Evolutionary conservation across 1,140 invertebrate species (phyloP).

Genomic region (Solenopsis invicta): DNA sequence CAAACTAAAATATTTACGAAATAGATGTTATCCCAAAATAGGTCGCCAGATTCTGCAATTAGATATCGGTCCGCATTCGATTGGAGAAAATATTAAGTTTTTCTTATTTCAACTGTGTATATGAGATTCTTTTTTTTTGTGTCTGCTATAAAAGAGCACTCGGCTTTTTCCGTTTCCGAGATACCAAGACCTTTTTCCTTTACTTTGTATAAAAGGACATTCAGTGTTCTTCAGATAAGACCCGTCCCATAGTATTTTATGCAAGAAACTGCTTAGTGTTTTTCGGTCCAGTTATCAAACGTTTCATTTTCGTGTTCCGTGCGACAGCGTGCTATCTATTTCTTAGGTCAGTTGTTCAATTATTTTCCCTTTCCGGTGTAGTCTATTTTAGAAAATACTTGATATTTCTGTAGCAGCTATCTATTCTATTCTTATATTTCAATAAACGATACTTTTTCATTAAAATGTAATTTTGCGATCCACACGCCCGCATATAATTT

Average conservation of each 20-base stretch:
- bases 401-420: background rate
- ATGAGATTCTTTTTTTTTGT: background rate
- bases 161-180: background rate
- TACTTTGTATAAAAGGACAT: background rate
- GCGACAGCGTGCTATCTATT: background rate
- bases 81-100: background rate
- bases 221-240: background rate
- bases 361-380: background rate
- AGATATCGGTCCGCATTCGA: background rate
- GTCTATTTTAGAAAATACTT: background rate
- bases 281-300: slow-evolving; percentile 17
- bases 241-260: background rate
- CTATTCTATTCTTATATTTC: background rate
- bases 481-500: background rate
- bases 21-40: background rate
- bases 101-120: slow-evolving; percentile 16
- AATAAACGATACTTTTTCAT: background rate
- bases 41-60: background rate
- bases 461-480: background rate
- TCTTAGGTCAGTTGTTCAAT: slow-evolving; percentile 8
- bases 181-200: background rate
- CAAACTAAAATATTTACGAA: background rate
- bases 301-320: slow-evolving; percentile 13
- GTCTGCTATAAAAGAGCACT: background rate
- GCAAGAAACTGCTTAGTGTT: slow-evolving; percentile 2